These are phyloP conservation scores for Paguma larvata DNA, from an alignment of 2,797 vertebrate genomes.

Conservation along the genomic window DNA sequence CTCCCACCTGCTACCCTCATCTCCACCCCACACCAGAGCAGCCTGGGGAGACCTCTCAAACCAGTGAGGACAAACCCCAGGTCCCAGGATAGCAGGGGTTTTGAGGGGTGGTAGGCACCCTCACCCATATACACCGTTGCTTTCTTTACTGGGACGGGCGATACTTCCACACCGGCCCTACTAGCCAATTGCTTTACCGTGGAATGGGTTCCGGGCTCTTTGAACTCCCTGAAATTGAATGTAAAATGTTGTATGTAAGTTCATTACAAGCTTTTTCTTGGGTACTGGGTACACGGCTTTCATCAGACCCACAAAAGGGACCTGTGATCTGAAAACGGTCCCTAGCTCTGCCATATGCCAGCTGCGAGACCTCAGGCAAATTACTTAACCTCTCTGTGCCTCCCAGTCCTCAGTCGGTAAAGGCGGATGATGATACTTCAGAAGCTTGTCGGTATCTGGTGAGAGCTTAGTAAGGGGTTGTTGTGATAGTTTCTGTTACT, in stretches of 20 bases:
- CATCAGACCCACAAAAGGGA: not conserved
- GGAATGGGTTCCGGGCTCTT: not conserved
- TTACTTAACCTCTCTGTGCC: not conserved
- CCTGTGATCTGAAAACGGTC: not conserved
- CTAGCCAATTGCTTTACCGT: not conserved
- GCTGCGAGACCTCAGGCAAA: not conserved
- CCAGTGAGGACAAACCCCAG: not conserved
- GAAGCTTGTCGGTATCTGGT: not conserved
- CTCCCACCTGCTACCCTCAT: conserved; percentile 23
- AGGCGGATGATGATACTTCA: not conserved
- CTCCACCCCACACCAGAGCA: not conserved
- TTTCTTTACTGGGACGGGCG: not conserved
- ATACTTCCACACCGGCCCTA: not conserved
- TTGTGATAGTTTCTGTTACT: not conserved
- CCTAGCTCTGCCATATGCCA: not conserved
- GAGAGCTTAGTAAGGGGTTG: not conserved
- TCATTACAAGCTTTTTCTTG: not conserved
- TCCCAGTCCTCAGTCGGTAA: conserved; percentile 14
- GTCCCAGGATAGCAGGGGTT: not conserved
- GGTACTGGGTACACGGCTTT: not conserved
- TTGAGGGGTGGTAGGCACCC: not conserved
- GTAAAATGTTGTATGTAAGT: not conserved
- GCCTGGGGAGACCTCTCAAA: not conserved
- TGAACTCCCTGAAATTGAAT: not conserved
- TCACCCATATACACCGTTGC: not conserved